A percentile compares a stretch with the other conserved stretches of the same genome.
Conservation (phyloP, 2,113 vertebrate genomes). For the Myiagra hebetior region DNA sequence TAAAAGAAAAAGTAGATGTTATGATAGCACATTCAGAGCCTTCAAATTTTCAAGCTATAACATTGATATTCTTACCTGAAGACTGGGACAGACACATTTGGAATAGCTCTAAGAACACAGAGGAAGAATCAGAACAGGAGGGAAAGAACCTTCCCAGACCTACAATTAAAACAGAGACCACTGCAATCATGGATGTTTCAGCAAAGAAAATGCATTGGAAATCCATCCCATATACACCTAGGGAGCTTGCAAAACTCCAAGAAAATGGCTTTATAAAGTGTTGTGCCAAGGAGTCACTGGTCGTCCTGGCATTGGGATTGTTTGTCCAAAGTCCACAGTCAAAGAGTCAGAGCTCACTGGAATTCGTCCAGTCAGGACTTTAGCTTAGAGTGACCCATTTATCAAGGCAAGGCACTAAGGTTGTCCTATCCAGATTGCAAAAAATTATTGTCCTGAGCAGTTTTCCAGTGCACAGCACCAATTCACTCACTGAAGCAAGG, state of each 20-base stretch:
- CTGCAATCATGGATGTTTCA: neutral
- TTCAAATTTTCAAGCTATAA: neutral
- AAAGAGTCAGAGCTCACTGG: neutral
- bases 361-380: rapidly evolving
- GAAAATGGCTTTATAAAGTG: neutral
- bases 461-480: too few species aligned
- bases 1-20: neutral
- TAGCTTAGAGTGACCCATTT: neutral
- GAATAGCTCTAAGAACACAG: neutral
- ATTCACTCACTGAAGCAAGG: neutral
- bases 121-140: neutral
- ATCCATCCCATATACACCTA: neutral
- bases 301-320: neutral
- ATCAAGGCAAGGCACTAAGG: neutral
- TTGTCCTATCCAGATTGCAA: rapidly evolving
- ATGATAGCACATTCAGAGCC: neutral
- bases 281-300: neutral
- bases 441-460: neutral
- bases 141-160: neutral
- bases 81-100: neutral
- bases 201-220: neutral
- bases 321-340: neutral
- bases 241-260: neutral
- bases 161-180: neutral
- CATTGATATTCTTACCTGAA: neutral